These are phyloP conservation scores for Leucozona laternaria DNA, from an alignment of 2,888 invertebrate genomes.

Conservation along the genomic window DNA sequence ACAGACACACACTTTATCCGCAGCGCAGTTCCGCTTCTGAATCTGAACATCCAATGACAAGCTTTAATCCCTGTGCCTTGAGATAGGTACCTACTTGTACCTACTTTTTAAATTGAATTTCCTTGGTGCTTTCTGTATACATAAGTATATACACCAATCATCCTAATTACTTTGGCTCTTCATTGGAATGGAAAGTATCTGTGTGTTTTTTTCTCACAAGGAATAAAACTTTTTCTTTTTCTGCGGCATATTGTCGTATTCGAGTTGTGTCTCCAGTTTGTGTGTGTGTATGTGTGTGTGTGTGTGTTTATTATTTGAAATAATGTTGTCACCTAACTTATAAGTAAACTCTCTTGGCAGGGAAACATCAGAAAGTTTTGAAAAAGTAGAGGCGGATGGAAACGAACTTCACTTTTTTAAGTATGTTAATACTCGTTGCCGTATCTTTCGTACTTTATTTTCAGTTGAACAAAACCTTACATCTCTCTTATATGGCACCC, in stretches of 20 bases:
- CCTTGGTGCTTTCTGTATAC: constrained; percentile 21
- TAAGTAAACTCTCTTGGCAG: neutral
- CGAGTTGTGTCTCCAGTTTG: constrained; percentile 27
- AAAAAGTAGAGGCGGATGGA: neutral
- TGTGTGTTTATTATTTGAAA: constrained; percentile 4
- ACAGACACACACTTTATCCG: neutral
- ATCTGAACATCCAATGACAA: constrained; percentile 31
- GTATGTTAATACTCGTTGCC: neutral
- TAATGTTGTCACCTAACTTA: constrained; percentile 25
- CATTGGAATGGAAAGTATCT: constrained; percentile 49
- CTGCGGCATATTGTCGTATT: constrained; percentile 43
- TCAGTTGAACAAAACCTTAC: constrained; percentile 33
- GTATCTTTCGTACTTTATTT: constrained; percentile 44
- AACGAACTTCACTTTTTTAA: constrained; percentile 2
- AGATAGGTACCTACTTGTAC: too few species aligned
- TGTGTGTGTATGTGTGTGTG: neutral
- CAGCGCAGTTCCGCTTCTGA: constrained; percentile 1
- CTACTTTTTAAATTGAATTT: constrained; percentile 63
- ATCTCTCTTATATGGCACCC: neutral
- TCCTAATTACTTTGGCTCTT: constrained; percentile 68
- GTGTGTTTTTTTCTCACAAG: neutral
- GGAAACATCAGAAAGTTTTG: constrained; percentile 33
- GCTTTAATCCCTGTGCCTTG: constrained; percentile 50
- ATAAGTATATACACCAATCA: constrained; percentile 51
- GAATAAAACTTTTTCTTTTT: constrained; percentile 56